Evolutionary conservation across 2,113 vertebrate genomes (phyloP), one percentile per base, ranked within the genome.

Genomic region (Triplophysa dalaica): DNA sequence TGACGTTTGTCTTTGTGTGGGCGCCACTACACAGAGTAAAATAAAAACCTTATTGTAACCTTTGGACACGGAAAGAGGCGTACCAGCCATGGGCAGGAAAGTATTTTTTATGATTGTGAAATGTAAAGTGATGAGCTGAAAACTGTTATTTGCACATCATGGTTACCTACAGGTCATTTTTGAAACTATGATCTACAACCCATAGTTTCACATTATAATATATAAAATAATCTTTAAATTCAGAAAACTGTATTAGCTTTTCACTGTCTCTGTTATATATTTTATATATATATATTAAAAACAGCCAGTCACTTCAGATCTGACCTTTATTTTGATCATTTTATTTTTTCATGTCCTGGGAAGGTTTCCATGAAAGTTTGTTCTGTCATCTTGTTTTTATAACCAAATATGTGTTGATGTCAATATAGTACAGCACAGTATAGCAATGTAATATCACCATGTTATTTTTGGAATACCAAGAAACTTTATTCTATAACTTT

Each of bases 401-500:
- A 38, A 38, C 33, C 33, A 38, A 38, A 38, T 38, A 38, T 38
- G 33, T 38, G 33, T 14, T 65, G 66, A 48, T 24, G 10, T 38
- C 17, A 54, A 19, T 70, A 38, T n/a, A 29, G 68, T 41, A 38
- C 58, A 43, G 11, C 69, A 70, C 48, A 62, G 5, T 45, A 63
- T n/a, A 10, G 70, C 29, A 24, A 48, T 56, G 43, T 38, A 17
- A 69, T 4, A 50, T 67, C 16, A 12, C 60, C 54, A 54, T 60
- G n/a, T 43, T 56, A 56, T 21, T 58, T 66, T 58, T 62, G 65
- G 41, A 11, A 22, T 16, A 73, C 54, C 48, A 61, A 48, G 22
- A 77, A 73, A 64, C 33, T 58, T 19, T 50, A 58, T 79, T n/a
- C 41, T 77, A 12, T 85, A 7, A 64, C n/a, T 87, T 65, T 87